These are phyloP conservation scores for Microcebus griseorufus DNA, from an alignment of 2,113 vertebrate genomes.

Conservation along the genomic window DNA sequence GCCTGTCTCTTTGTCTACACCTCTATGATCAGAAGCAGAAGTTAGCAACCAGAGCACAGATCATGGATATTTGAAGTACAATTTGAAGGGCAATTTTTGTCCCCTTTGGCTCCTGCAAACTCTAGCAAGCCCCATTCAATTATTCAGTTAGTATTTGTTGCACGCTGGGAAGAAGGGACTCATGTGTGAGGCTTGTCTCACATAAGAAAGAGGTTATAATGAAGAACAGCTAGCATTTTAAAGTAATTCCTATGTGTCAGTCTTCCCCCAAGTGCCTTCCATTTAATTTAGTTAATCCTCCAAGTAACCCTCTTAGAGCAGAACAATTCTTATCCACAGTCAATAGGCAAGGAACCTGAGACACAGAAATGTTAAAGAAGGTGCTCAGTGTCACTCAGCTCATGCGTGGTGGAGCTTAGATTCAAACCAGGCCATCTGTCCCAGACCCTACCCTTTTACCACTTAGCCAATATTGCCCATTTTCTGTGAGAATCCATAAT, in stretches of 20 bases:
- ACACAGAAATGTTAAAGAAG: neutral
- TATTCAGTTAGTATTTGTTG: neutral
- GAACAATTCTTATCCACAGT: neutral
- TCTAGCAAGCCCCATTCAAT: neutral
- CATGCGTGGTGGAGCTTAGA: neutral
- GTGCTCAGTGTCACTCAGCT: neutral
- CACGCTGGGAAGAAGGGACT: neutral
- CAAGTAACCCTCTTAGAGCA: neutral
- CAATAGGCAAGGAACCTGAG: neutral
- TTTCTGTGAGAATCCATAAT: neutral
- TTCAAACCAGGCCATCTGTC: neutral
- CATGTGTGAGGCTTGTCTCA: neutral
- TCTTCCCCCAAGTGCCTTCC: neutral
- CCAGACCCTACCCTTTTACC: neutral
- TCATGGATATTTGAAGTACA: neutral
- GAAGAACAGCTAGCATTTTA: neutral
- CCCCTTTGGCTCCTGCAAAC: neutral
- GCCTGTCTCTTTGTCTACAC: neutral
- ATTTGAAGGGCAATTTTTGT: neutral
- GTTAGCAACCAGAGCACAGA: neutral
- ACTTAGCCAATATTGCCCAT: neutral
- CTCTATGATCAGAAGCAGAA: neutral
- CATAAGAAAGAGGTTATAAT: neutral
- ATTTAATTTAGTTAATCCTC: neutral
- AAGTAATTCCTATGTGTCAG: neutral